Conservation (phyloP, 2,113 vertebrate genomes). For the Petromus typicus region DNA sequence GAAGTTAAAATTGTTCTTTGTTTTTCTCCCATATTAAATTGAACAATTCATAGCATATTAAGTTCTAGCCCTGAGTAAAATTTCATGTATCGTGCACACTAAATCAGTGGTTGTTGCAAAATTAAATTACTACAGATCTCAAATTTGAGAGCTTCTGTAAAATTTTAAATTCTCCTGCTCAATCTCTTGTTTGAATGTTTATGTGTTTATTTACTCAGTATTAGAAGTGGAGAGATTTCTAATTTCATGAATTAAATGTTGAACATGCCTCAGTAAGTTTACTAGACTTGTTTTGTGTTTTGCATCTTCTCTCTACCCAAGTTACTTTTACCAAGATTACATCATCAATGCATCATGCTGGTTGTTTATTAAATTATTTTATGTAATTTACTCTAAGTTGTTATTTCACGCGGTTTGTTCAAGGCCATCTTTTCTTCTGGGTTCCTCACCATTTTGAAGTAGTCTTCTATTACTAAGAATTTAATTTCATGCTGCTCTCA, state of each 20-base stretch:
- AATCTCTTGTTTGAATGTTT: neutral
- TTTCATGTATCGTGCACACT: neutral
- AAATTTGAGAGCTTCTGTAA: neutral
- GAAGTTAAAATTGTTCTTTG: neutral
- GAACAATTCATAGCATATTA: neutral
- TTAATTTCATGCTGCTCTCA: slow-evolving; percentile 84
- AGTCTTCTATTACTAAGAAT: slow-evolving; percentile 82
- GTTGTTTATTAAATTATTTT: slow-evolving; percentile 82
- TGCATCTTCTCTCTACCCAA: slow-evolving; percentile 51
- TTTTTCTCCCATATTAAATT: neutral
- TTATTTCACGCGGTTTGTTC: slow-evolving; percentile 79
- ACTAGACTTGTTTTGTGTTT: slow-evolving; percentile 10
- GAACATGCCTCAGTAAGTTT: slow-evolving; percentile 12
- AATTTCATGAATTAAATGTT: slow-evolving; percentile 39
- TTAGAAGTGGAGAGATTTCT: neutral
- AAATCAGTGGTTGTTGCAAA: neutral
- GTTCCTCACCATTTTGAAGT: slow-evolving; percentile 84
- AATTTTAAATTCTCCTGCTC: neutral
- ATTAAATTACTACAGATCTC: neutral
- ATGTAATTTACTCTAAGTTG: slow-evolving; percentile 81
- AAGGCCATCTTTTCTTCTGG: slow-evolving; percentile 76
- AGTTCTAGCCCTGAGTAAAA: neutral
- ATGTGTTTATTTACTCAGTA: neutral
- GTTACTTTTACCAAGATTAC: slow-evolving; percentile 59
- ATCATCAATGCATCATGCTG: slow-evolving; percentile 75